Percentiles rank a stretch among this genome's conserved stretches.
These are phyloP conservation scores for Heloderma charlesbogerti DNA, from an alignment of 2,113 vertebrate species.

Conservation along the genomic window DNA sequence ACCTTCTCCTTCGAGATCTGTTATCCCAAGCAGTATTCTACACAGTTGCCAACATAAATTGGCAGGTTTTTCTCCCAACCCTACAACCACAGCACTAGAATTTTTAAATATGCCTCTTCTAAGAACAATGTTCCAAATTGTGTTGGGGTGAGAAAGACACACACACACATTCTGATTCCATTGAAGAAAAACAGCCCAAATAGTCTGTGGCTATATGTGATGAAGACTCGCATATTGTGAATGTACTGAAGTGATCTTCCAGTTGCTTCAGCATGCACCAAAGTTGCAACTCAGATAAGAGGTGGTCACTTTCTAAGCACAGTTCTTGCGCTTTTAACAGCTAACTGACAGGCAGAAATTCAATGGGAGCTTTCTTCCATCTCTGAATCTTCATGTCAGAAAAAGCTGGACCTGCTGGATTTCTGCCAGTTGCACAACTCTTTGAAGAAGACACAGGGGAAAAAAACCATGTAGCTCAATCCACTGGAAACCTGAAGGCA, in stretches of 20 bases:
- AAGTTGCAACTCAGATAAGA: not conserved
- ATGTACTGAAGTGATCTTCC: not conserved
- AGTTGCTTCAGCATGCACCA: not conserved
- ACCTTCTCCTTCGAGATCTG: constrained; percentile 10
- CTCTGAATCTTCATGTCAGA: not conserved
- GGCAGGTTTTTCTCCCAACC: not conserved
- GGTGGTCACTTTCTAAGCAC: not conserved
- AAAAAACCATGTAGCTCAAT: not conserved
- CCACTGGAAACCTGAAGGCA: not conserved
- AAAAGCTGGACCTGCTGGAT: not conserved
- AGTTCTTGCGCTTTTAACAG: not conserved
- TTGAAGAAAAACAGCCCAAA: not conserved
- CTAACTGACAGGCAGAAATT: not conserved
- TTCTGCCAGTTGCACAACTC: not conserved
- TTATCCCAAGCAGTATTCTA: constrained; percentile 4
- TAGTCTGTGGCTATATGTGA: not conserved
- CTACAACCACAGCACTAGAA: not conserved
- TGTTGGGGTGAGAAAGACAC: no score
- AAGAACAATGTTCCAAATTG: not conserved
- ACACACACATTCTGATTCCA: not conserved
- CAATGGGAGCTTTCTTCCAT: not conserved
- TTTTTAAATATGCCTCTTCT: not conserved
- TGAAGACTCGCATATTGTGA: not conserved
- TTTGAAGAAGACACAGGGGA: not conserved
- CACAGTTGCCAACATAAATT: constrained; percentile 8